Evolutionary conservation across 2,797 vertebrate genomes (phyloP).

Genomic region (Nothura maculosa): DNA sequence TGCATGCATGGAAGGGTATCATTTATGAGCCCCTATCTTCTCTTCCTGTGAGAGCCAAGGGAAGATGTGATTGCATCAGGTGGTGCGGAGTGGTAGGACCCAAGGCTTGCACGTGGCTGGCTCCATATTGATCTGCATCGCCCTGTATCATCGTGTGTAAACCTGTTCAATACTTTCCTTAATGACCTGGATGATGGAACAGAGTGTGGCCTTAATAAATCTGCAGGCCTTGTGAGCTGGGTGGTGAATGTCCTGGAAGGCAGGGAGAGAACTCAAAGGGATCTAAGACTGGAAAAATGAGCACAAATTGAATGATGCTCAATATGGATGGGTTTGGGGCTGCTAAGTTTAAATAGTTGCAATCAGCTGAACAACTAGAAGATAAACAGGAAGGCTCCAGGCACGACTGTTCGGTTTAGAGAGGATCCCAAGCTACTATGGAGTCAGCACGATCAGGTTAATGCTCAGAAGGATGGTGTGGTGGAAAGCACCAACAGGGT

Average conservation of each 20-base stretch:
- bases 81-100: accelerated
- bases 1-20: background rate
- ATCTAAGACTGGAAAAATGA: background rate
- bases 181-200: background rate
- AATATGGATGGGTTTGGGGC: background rate
- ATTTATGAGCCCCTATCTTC: background rate
- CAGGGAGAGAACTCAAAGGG: background rate
- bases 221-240: background rate
- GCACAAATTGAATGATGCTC: background rate
- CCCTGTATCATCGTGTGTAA: accelerated
- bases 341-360: background rate
- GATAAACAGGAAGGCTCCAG: background rate
- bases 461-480: too few relatives aligned
- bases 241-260: accelerated
- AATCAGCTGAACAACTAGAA: background rate
- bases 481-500: background rate
- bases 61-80: background rate
- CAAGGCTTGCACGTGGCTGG: background rate
- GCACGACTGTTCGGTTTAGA: background rate
- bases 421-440: background rate
- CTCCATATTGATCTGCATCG: background rate
- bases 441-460: background rate
- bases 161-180: background rate
- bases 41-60: background rate
- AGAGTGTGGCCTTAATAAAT: background rate